A percentile compares a stretch with the other conserved stretches of the same genome.
phyloP scores from a whole-genome alignment of 92 coral and sea anemone species.

The Montipora capitata region DNA sequence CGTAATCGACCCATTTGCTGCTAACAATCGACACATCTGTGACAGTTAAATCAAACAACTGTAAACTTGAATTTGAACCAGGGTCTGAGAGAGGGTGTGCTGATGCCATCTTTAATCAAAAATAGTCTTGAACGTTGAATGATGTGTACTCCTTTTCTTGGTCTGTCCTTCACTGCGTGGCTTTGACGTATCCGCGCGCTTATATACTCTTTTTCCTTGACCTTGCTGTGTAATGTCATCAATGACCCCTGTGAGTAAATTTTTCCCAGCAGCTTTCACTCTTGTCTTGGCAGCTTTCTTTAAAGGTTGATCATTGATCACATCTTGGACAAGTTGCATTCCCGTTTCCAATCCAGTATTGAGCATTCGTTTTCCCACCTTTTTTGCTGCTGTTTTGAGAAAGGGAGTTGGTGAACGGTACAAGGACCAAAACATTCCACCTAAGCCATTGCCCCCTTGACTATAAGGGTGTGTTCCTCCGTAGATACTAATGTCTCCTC shows the following conservation, averaged over 20 bases:
- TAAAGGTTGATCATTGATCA: background rate
- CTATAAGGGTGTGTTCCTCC: constrained; percentile 32
- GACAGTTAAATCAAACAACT: constrained; percentile 15
- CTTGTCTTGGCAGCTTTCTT: constrained; percentile 17
- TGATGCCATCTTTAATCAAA: constrained; percentile 36
- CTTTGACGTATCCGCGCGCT: background rate
- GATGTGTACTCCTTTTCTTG: constrained; percentile 30
- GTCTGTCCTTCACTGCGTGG: constrained; percentile 9
- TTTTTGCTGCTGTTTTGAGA: constrained; percentile 31
- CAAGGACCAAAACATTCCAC: constrained; percentile 37
- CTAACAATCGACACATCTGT: constrained; percentile 32
- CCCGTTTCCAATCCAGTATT: constrained; percentile 33
- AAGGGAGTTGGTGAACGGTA: constrained; percentile 39
- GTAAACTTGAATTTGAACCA: constrained; percentile 21
- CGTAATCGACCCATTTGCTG: constrained; percentile 25
- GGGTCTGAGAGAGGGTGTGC: constrained; percentile 27
- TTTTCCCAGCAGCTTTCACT: constrained; percentile 2
- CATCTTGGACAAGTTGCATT: constrained; percentile 21
- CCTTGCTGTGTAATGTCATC: constrained; percentile 29
- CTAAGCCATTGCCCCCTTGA: constrained; percentile 37
- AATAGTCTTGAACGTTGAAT: constrained; percentile 12
- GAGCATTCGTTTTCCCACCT: constrained; percentile 27
- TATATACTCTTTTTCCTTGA: background rate
- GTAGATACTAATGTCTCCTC: constrained; percentile 7
- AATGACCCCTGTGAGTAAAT: background rate